phyloP scores from a whole-genome alignment of 2,113 vertebrate genomes.

The Eleginops maclovinus region DNA sequence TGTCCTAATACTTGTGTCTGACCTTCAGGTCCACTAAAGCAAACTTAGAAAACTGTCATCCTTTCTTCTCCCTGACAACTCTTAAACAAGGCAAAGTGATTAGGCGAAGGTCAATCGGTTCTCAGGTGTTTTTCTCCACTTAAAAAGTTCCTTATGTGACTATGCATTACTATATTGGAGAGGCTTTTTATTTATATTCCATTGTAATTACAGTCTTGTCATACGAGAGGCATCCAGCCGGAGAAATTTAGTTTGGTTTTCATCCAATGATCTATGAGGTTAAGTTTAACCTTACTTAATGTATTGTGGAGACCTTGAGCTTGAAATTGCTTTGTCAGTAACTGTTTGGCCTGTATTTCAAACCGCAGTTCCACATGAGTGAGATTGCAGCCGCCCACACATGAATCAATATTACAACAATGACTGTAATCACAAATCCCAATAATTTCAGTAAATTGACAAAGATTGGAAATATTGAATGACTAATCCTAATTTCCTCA shows the following conservation, averaged over 20 bases:
- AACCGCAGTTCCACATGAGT: conserved; percentile 56
- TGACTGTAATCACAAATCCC: conserved; percentile 66
- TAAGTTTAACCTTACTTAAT: conserved; percentile 55
- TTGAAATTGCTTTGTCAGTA: conserved; percentile 75
- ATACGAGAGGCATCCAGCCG: conserved; percentile 33
- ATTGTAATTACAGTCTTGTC: conserved; percentile 63
- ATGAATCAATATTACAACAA: conserved; percentile 64
- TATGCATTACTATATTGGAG: conserved; percentile 39
- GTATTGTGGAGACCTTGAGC: conserved; percentile 71
- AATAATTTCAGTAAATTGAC: conserved; percentile 52
- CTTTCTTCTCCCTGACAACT: conserved; percentile 5
- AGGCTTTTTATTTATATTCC: conserved; percentile 58
- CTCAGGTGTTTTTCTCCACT: conserved; percentile 18
- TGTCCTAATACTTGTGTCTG: not conserved
- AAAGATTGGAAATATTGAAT: conserved; percentile 58
- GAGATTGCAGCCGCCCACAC: conserved; percentile 39
- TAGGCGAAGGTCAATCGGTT: conserved; percentile 34
- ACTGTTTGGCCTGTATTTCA: conserved; percentile 68
- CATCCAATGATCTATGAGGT: conserved; percentile 50
- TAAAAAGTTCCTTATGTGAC: conserved; percentile 17
- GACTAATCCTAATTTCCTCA: conserved; percentile 41
- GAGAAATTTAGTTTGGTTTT: conserved; percentile 44
- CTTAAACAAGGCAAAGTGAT: conserved; percentile 9
- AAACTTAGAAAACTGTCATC: not conserved
- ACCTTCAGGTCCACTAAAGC: conserved; percentile 17